phyloP scores from a whole-genome alignment of 2,888 invertebrate genomes.

The Cyclophora albipunctata region DNA sequence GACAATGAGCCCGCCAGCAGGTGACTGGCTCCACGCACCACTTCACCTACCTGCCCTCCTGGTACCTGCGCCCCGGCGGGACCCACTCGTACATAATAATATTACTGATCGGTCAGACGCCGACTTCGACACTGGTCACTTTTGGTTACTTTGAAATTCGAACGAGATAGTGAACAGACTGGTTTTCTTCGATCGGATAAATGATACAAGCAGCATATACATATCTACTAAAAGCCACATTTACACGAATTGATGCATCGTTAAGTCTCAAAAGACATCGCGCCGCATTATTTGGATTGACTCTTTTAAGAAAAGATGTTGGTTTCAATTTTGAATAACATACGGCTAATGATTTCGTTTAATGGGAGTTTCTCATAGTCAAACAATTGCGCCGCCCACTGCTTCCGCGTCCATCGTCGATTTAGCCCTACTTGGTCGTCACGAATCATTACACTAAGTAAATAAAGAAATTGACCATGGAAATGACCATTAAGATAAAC shows the following conservation, averaged over 20 bases:
- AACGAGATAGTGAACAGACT: constrained; percentile 15
- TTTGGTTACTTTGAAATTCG: constrained; percentile 30
- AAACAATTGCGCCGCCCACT: constrained; percentile 34
- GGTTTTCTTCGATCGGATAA: constrained; percentile 10
- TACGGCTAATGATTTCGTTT: constrained; percentile 3
- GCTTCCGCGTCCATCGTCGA: constrained; percentile 23
- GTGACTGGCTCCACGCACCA: constrained; percentile 42
- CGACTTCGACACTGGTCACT: constrained; percentile 31
- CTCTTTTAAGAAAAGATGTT: too few species aligned
- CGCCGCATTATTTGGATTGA: too few species aligned
- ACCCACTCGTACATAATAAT: constrained; percentile 33
- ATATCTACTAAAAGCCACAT: too few species aligned
- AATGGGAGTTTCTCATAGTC: constrained; percentile 11
- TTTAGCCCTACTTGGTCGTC: constrained; percentile 36
- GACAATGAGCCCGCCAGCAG: constrained; percentile 24
- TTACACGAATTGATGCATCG: too few species aligned
- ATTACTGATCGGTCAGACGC: constrained; percentile 46
- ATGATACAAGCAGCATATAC: too few species aligned
- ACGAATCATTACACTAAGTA: constrained; percentile 46
- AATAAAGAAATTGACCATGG: constrained; percentile 38
- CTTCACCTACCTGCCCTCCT: constrained; percentile 58
- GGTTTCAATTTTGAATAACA: constrained; percentile 18
- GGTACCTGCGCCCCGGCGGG: constrained; percentile 54
- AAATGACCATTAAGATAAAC: constrained; percentile 14
- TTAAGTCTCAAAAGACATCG: too few species aligned